Conservation (phyloP, 2,888 invertebrate species). For the Andrena fulva region DNA sequence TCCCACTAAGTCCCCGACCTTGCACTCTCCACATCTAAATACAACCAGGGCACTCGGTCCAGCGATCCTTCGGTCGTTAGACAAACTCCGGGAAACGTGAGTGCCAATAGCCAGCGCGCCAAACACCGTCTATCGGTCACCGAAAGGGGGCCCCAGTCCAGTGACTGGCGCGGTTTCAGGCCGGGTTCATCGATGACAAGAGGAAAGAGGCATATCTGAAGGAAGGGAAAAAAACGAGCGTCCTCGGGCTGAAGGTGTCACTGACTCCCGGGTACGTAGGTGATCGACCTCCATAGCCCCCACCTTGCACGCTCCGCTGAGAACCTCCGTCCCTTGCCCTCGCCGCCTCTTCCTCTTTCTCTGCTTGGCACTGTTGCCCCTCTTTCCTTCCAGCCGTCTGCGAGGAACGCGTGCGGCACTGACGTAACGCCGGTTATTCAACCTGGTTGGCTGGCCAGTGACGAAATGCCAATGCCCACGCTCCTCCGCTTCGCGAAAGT, state of each 20-base stretch:
- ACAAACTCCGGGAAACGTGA: background rate
- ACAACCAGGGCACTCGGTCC: background rate
- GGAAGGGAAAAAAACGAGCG: constrained; percentile 63
- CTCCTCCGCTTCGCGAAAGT: constrained; percentile 73
- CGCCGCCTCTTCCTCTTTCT: constrained; percentile 52
- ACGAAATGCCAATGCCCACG: constrained; percentile 83
- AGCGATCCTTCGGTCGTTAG: background rate
- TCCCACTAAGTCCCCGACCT: constrained; percentile 5
- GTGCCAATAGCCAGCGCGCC: background rate
- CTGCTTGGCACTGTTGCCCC: constrained; percentile 67
- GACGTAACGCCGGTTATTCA: constrained; percentile 85
- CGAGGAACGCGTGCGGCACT: constrained; percentile 77
- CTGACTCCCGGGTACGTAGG: constrained; percentile 84
- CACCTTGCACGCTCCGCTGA: constrained; percentile 60
- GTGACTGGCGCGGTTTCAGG: constrained; percentile 44
- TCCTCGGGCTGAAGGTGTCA: constrained; percentile 82
- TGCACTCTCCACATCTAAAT: background rate
- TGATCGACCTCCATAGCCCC: constrained; percentile 84
- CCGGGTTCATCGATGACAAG: constrained; percentile 22
- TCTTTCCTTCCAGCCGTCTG: constrained; percentile 61
- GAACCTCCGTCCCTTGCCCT: constrained; percentile 67
- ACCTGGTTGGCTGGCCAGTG: constrained; percentile 81
- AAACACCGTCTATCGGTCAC: constrained; percentile 11
- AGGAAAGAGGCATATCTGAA: constrained; percentile 7
- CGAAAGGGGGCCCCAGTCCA: background rate